A percentile compares a stretch with the other conserved stretches of the same genome.
phyloP scores from a whole-genome alignment of 1,140 invertebrate genomes.

The Phocides pigmalion region DNA sequence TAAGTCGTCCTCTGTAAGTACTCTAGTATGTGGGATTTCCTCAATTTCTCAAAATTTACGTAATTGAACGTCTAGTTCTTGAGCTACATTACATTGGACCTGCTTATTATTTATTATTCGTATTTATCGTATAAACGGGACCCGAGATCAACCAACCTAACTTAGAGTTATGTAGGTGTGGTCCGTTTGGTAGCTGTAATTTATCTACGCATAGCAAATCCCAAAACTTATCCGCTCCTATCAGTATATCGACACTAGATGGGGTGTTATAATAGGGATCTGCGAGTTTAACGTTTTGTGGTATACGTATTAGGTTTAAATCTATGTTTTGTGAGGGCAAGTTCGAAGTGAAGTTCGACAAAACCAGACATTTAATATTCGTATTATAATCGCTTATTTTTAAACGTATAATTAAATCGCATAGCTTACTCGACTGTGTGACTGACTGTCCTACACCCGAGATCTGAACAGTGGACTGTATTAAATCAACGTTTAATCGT shows the following conservation, averaged over 20 bases:
- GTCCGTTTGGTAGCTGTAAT: neutral
- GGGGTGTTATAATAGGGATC: constrained; percentile 36
- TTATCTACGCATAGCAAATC: neutral
- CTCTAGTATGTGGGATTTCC: constrained; percentile 16
- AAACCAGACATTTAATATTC: constrained; percentile 27
- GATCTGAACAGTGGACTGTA: constrained; percentile 46
- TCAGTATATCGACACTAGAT: constrained; percentile 11
- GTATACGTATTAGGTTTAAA: neutral
- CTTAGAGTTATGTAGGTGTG: constrained; percentile 10
- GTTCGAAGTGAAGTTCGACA: constrained; percentile 21
- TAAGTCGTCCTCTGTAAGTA: constrained; percentile 27
- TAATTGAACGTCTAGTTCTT: constrained; percentile 15
- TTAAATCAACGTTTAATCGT: constrained; percentile 35
- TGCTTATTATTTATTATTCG: neutral
- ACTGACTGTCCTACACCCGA: constrained; percentile 39
- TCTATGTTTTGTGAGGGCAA: constrained; percentile 24
- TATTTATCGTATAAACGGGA: constrained; percentile 3
- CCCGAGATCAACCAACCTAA: constrained; percentile 14
- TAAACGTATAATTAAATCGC: constrained; percentile 31
- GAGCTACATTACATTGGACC: neutral
- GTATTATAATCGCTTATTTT: constrained; percentile 33
- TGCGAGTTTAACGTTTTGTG: constrained; percentile 24
- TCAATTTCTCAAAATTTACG: constrained; percentile 35
- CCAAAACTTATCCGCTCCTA: constrained; percentile 19
- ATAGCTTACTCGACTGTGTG: constrained; percentile 33